Base-by-base conservation (phyloP, 2,888 invertebrate species). In the Diabrotica balteata region DNA sequence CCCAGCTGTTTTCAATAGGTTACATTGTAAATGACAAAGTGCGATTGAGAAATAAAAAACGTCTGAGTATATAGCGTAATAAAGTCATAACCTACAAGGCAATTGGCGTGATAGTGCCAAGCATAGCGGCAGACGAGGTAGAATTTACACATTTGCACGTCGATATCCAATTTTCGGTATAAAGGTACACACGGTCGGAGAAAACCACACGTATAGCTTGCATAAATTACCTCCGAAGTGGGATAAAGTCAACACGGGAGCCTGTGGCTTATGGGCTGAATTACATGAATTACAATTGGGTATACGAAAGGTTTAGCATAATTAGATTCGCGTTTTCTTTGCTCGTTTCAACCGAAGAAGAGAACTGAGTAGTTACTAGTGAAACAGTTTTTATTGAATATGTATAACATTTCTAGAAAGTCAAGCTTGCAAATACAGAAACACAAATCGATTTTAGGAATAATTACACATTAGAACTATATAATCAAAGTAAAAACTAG, bases 141-240 rank as follows among this genome's bases (percentile, higher is more conserved):
- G 69, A 73, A 74, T 74, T 73, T 72, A 68, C 68, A 69, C 72
- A 74, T 75, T 75, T 72, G 70, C 72, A 74, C 74, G 70, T 76
- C 73, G 73, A 72, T 74, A 74, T 73, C 72, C 75, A 76, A 75
- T 76, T 76, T 61, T 75, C 55, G 66, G 66, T 67, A 72, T 73
- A 70, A 70, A 71, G 73, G 72, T 72, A 72, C 52, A 54, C 57
- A 64, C 43, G 54, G 61, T 52, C 51, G 61, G 66, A 69, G 72
- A 68, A 75, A 73, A 72, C 73, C 72, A 49, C 63, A 66, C 69
- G 68, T 64, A 71, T 73, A 43, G 72, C 69, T 70, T 72, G 72
- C 70, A 73, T 75, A 75, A 73, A 74, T 73, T 72, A 75, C 67
- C 57, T 58, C 58, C 53, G 59, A 63, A 64, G 58, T 55, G 54